These are phyloP conservation scores for Phaedon cochleariae DNA, from an alignment of 2,888 invertebrate genomes.

Conservation along the genomic window DNA sequence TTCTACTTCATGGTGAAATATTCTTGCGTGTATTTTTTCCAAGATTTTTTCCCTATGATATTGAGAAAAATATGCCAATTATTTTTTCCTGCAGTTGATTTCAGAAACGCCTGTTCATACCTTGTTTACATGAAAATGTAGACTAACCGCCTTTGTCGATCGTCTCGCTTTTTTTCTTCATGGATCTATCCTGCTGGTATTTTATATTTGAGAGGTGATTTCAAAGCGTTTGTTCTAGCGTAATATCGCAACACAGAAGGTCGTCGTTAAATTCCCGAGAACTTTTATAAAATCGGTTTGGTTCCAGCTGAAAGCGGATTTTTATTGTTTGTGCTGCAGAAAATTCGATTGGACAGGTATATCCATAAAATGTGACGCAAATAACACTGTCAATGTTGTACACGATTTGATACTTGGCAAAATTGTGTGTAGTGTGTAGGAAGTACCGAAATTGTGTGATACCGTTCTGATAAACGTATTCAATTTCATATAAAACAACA, in stretches of 20 bases:
- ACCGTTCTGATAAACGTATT: no score
- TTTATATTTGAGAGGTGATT: conserved; percentile 30
- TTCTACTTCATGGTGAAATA: no score
- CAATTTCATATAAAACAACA: no score
- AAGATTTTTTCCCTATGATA: no score
- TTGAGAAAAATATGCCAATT: no score
- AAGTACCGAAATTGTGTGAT: no score
- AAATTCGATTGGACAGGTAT: not conserved
- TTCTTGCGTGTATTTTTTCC: no score
- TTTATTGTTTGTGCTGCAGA: not conserved
- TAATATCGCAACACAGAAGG: conserved; percentile 29
- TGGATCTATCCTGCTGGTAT: conserved; percentile 24
- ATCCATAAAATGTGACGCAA: not conserved
- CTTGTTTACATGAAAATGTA: not conserved
- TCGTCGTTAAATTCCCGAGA: conserved; percentile 14
- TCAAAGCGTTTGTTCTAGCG: conserved; percentile 39
- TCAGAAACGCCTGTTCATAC: not conserved
- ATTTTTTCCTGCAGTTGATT: no score
- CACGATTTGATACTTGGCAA: no score
- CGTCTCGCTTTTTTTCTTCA: not conserved
- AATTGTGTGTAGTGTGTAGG: no score
- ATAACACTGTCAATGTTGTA: not conserved
- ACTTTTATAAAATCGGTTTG: conserved; percentile 17
- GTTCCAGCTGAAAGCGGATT: not conserved
- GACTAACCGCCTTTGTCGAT: not conserved